Evolutionary conservation across 2,113 vertebrate species (phyloP).

Genomic region (Cricetomys ansorgei): DNA sequence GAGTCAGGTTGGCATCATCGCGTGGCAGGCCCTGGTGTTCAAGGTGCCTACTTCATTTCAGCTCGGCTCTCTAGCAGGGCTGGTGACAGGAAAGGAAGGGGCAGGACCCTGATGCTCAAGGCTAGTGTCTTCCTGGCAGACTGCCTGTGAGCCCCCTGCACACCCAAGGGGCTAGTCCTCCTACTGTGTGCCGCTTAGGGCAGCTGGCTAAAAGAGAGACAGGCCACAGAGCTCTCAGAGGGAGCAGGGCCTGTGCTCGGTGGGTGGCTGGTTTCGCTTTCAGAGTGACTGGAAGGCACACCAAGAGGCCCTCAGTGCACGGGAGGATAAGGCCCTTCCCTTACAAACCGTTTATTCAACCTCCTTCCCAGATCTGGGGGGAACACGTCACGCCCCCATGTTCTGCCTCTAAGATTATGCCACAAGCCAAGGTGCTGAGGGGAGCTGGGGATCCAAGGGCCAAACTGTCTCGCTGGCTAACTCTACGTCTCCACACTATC

Average conservation of each 20-base stretch:
- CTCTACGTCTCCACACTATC: background rate
- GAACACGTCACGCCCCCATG: background rate
- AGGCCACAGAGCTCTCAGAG: background rate
- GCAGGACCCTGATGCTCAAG: background rate
- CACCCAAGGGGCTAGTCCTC: background rate
- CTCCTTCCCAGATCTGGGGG: background rate
- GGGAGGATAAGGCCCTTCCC: background rate
- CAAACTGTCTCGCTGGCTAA: background rate
- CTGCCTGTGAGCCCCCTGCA: background rate
- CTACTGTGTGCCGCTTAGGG: background rate
- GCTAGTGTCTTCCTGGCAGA: background rate
- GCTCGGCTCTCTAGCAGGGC: rapidly evolving
- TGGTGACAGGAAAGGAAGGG: background rate
- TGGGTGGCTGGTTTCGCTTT: conserved; percentile 79
- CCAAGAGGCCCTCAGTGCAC: background rate
- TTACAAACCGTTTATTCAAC: background rate
- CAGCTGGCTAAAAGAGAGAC: background rate
- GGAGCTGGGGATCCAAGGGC: background rate
- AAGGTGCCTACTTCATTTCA: background rate
- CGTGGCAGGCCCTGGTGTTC: rapidly evolving
- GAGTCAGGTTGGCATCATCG: background rate
- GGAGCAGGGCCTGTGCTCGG: background rate
- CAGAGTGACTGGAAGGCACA: conserved; percentile 60
- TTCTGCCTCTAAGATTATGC: rapidly evolving
- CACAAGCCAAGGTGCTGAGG: background rate